Base-by-base conservation (phyloP, 2,888 invertebrate genomes). In the Pammene aurita region DNA sequence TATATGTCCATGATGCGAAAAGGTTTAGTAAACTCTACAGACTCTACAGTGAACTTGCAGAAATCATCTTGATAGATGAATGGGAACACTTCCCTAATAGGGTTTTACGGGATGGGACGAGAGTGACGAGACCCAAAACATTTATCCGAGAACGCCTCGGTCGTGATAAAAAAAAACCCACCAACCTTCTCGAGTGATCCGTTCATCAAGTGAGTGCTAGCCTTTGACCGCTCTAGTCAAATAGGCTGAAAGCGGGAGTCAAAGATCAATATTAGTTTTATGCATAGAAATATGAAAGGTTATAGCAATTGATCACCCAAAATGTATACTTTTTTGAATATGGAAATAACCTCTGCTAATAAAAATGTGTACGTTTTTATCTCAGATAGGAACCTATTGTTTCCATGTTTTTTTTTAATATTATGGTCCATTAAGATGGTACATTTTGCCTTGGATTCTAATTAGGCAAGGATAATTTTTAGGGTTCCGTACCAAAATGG, bases 121-220 rank as follows among this genome's bases (percentile, higher is more conserved):
- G 57, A 18, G 63, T 52, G 68, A 58, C 52, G 57, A 44, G 57
- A 18, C 57, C 63, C 52, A 35, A 46, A 68, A 57, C 63, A 58
- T 68, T 68, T 68, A 58, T 57, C 50, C 58, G 26, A n/a, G 38
- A 58, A 58, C 11, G 57, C 26, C 52, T 57, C 35, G 57, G 63
- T 63, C 50, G 42, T 42, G 52, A 58, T 63, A 64, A 68, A 68
- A 68, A 68, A 66, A 50, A 16, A 54, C 48, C 57, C 52, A 55
- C 67, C 61, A 67, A 61, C 57, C 62, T 48, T 34, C 48, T 35
- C 34, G 44, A 52, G 60, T 57, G 26, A 55, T 42, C 52, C 50
- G 44, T 44, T 63, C 63, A 58, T 68, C 68, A 57, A 50, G 44
- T 58, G 52, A 64, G 44, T 64, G 52, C 16, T 41, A 16, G n/a